A percentile compares a stretch with the other conserved stretches of the same genome.
These are phyloP conservation scores for Cheilosia vernalis DNA, from an alignment of 2,888 invertebrate genomes.

Conservation along the genomic window DNA sequence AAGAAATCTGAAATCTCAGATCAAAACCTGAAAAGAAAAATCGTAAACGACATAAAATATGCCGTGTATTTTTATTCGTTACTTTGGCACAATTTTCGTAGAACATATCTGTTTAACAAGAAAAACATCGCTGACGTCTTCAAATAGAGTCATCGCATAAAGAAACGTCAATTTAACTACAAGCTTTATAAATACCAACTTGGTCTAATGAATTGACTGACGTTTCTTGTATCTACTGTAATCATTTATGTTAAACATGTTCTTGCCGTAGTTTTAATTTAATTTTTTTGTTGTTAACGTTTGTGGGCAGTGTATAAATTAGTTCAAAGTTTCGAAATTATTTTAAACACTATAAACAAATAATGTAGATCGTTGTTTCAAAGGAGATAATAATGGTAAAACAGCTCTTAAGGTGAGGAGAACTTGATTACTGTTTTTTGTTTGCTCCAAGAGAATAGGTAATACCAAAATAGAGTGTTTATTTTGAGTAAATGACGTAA, in stretches of 20 bases:
- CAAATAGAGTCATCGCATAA: not conserved
- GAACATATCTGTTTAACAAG: too few relatives aligned
- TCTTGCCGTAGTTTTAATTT: constrained; percentile 6
- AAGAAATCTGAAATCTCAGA: too few relatives aligned
- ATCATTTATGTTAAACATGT: constrained; percentile 17
- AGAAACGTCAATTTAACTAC: constrained; percentile 37
- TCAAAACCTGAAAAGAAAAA: too few relatives aligned
- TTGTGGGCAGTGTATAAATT: constrained; percentile 1
- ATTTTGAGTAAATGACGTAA: constrained; percentile 67
- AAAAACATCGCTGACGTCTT: too few relatives aligned
- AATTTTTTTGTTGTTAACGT: not conserved
- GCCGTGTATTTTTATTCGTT: too few relatives aligned
- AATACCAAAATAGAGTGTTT: constrained; percentile 39
- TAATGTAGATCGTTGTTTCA: not conserved
- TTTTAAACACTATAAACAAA: not conserved
- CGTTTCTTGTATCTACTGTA: constrained; percentile 31
- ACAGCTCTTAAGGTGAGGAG: constrained; percentile 64
- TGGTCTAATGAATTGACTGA: not conserved
- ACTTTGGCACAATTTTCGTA: too few relatives aligned
- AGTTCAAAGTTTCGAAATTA: not conserved
- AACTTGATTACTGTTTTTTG: constrained; percentile 11
- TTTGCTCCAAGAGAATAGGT: constrained; percentile 16
- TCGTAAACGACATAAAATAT: too few relatives aligned
- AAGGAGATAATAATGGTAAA: constrained; percentile 67
- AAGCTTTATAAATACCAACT: not conserved